Evolutionary conservation across 2,797 vertebrate genomes (phyloP).

Genomic region (Alauda arvensis): DNA sequence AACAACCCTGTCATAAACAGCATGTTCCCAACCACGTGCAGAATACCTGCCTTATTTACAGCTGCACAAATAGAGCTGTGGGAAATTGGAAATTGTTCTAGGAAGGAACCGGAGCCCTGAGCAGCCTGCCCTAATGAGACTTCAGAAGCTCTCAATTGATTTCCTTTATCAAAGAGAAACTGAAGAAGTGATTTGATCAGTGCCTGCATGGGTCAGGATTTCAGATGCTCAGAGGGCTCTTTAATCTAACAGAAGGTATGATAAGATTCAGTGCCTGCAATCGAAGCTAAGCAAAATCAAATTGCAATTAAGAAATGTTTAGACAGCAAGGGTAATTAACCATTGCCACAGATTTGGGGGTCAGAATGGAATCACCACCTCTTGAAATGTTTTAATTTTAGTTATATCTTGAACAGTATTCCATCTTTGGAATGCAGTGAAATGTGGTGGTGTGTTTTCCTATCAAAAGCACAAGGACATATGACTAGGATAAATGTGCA

Average conservation of each 20-base stretch:
- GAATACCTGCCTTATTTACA: constrained; percentile 14
- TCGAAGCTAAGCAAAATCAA: constrained; percentile 1
- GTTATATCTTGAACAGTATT: not conserved
- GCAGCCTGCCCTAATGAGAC: not conserved
- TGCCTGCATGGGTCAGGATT: constrained; percentile 25
- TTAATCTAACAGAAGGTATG: constrained; percentile 42
- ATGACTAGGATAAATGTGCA: not conserved
- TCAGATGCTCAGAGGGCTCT: constrained; percentile 33
- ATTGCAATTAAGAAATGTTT: constrained; percentile 41
- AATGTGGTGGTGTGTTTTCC: not conserved
- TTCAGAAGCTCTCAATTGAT: constrained; percentile 16
- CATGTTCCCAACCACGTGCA: not conserved
- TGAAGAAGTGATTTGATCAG: constrained; percentile 48
- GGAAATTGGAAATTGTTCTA: not conserved
- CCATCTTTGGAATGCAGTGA: not conserved
- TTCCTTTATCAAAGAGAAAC: constrained; percentile 43
- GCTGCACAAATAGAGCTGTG: not conserved
- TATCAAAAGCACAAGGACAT: not conserved
- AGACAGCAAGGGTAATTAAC: constrained; percentile 38
- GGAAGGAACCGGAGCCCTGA: not conserved
- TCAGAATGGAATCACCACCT: not conserved
- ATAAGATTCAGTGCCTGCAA: constrained; percentile 16
- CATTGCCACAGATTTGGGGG: not conserved
- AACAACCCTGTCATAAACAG: not conserved
- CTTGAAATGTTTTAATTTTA: not conserved